Percentiles rank a stretch among this genome's conserved stretches.
Conservation (phyloP, 2,113 vertebrate genomes). For the Oxyruncus cristatus region DNA sequence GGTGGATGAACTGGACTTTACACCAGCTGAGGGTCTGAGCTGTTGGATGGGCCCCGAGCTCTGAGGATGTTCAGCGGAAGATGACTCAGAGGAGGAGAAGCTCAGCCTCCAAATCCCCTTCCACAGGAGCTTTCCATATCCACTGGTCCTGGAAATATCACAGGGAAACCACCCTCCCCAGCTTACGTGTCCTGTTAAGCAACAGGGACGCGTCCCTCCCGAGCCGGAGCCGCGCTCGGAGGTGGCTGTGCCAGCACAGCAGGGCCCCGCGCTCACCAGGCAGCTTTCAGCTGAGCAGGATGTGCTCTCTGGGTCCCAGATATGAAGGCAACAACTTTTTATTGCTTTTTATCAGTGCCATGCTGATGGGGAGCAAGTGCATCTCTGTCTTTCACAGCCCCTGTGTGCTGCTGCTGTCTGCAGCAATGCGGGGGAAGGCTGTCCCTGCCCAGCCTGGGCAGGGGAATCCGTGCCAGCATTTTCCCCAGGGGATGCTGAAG, state of each 20-base stretch:
- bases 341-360: not conserved
- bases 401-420: not conserved
- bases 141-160: not conserved
- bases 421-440: not conserved
- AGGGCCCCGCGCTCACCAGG: fast-evolving
- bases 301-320: not conserved
- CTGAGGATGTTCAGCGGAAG: fast-evolving
- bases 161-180: not conserved
- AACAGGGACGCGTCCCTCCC: not conserved
- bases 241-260: not conserved
- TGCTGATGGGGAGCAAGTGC: not conserved
- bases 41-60: fast-evolving
- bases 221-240: fast-evolving
- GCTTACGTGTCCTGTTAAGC: conserved; percentile 14
- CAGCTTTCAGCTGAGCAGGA: not conserved
- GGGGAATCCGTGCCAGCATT: not conserved
- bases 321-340: not conserved
- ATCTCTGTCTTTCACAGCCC: not conserved
- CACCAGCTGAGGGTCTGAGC: not conserved
- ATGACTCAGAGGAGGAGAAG: not conserved
- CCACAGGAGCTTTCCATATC: not conserved
- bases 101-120: not conserved
- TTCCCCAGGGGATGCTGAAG: not conserved
- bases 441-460: not conserved
- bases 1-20: not conserved